Evolutionary conservation across 2,888 invertebrate species (phyloP).

Genomic region (Lepidochrysops patricia): DNA sequence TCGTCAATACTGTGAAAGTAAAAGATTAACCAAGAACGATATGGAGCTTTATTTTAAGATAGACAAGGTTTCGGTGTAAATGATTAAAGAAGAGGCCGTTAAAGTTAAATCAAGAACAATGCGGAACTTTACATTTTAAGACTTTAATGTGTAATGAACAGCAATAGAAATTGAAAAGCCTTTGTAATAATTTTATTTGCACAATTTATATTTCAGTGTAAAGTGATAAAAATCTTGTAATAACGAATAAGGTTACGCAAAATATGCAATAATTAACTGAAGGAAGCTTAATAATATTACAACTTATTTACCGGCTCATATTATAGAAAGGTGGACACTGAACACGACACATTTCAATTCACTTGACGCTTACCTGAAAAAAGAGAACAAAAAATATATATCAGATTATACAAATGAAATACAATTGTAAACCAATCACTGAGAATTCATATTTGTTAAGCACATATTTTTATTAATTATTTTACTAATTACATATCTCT

Average conservation of each 20-base stretch:
- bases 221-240: neutral
- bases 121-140: too few species aligned
- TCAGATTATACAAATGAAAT: slow-evolving; percentile 4
- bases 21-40: neutral
- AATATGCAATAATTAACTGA: neutral
- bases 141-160: too few species aligned
- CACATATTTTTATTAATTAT: neutral
- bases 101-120: too few species aligned
- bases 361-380: slow-evolving; percentile 20
- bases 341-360: neutral
- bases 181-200: neutral
- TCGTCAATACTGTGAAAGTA: slow-evolving; percentile 14
- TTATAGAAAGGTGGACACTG: neutral
- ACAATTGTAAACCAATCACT: neutral
- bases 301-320: neutral
- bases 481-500: slow-evolving; percentile 1
- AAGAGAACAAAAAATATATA: slow-evolving; percentile 16
- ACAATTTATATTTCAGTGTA: neutral
- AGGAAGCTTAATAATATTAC: neutral
- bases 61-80: too few species aligned
- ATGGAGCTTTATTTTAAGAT: neutral
- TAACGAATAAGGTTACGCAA: neutral
- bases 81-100: too few species aligned
- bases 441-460: neutral
- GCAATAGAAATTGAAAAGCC: too few species aligned